Conservation (phyloP, 2,113 vertebrate genomes). For the Gallinago paraguaiae region DNA sequence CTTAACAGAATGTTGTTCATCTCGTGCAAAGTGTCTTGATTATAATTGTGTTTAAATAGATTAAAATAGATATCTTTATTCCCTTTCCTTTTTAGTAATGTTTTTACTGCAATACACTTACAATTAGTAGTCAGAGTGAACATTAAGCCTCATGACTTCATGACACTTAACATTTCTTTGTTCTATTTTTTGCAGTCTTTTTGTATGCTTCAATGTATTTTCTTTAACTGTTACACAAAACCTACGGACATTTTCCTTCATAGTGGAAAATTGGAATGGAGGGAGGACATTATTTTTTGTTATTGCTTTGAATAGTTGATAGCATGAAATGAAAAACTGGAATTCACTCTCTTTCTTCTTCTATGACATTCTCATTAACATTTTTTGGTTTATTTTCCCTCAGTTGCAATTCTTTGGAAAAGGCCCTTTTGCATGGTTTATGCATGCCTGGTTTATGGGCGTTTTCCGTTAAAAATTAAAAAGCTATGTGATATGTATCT, state of each 20-base stretch:
- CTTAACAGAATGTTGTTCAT: not conserved
- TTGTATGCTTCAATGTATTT: not conserved
- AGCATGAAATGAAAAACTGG: not conserved
- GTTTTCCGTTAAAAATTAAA: not conserved
- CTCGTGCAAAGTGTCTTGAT: not conserved
- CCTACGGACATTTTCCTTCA: not conserved
- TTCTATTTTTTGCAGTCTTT: not conserved
- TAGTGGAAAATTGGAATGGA: not conserved
- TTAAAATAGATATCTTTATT: not conserved
- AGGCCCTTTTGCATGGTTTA: not conserved
- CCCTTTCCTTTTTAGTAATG: fast-evolving
- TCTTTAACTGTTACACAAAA: not conserved
- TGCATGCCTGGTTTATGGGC: not conserved
- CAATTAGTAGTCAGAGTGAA: not conserved
- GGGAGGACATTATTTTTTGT: not conserved
- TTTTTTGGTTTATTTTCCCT: not conserved
- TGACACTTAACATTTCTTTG: not conserved
- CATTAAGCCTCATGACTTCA: not conserved
- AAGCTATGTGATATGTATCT: not conserved
- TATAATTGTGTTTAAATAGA: not conserved
- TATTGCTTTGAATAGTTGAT: not conserved
- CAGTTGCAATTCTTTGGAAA: not conserved
- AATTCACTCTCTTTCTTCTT: not conserved
- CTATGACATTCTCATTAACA: not conserved
- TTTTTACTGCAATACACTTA: not conserved